A percentile compares a stretch with the other conserved stretches of the same genome.
Evolutionary conservation across 1,140 invertebrate species (phyloP).

Genomic region (Apis mellifera): DNA sequence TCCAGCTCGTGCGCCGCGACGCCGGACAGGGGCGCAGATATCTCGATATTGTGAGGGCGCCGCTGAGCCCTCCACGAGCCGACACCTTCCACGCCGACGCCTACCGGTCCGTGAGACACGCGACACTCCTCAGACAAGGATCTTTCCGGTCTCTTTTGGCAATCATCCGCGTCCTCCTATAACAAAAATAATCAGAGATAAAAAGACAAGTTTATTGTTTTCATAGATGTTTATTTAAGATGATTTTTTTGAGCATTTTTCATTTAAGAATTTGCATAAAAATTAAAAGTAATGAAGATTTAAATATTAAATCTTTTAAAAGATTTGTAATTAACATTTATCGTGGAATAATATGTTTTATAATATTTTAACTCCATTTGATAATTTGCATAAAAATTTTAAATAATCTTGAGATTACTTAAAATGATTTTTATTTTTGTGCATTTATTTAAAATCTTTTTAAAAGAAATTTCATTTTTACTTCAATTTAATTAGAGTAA

Average conservation of each 20-base stretch:
- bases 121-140: constrained; percentile 44
- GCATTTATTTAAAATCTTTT: too few species aligned
- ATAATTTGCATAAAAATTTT: too few species aligned
- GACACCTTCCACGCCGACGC: constrained; percentile 68
- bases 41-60: constrained; percentile 34
- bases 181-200: constrained; percentile 18
- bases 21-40: constrained; percentile 54
- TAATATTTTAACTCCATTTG: too few species aligned
- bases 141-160: constrained; percentile 31
- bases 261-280: neutral
- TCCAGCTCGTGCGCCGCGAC: constrained; percentile 63
- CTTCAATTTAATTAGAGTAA: too few species aligned
- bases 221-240: neutral
- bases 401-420: too few species aligned
- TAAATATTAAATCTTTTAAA: too few species aligned
- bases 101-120: constrained; percentile 31
- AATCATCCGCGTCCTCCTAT: constrained; percentile 36
- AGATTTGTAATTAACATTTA: too few species aligned
- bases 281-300: neutral
- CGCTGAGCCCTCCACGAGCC: constrained; percentile 41
- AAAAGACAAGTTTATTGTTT: neutral
- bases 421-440: too few species aligned
- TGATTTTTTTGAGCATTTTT: neutral
- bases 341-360: too few species aligned
- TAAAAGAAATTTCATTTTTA: too few species aligned